Conservation (phyloP, 2,113 vertebrate species). For the Neofelis nebulosa region DNA sequence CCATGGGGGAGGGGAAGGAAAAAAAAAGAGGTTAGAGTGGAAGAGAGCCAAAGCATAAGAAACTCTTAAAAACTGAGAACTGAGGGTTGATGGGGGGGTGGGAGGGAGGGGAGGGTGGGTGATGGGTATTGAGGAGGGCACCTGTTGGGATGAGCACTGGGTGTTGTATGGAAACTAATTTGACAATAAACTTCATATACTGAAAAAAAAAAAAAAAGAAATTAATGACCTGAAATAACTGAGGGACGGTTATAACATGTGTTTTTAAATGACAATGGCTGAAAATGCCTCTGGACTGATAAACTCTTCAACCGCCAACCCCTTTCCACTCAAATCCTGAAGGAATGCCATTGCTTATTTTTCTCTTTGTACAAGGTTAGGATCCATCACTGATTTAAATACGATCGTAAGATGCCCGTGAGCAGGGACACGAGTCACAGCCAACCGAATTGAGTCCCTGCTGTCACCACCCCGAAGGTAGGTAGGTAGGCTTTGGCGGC, state of each 20-base stretch:
- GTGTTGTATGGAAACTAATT: too few relatives aligned
- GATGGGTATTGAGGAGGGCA: too few relatives aligned
- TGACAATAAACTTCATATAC: too few relatives aligned
- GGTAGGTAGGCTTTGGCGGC: neutral
- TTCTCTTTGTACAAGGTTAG: neutral
- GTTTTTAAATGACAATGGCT: neutral
- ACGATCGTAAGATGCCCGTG: neutral
- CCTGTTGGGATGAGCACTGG: too few relatives aligned
- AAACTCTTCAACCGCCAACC: neutral
- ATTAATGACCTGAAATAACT: constrained; percentile 11
- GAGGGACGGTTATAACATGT: neutral
- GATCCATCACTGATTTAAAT: neutral
- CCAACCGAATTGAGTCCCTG: neutral
- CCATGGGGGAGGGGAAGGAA: too few relatives aligned
- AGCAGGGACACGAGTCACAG: neutral
- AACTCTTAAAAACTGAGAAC: too few relatives aligned
- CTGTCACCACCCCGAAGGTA: neutral
- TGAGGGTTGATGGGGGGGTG: too few relatives aligned
- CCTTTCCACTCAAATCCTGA: neutral
- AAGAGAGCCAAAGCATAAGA: too few relatives aligned
- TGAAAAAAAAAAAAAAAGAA: neutral
- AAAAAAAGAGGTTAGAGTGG: too few relatives aligned
- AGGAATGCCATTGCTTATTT: neutral
- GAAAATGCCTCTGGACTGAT: neutral
- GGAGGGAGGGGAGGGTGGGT: too few relatives aligned